A percentile compares a stretch with the other conserved stretches of the same genome.
Evolutionary conservation across 1,140 invertebrate species (phyloP).

Genomic region (Drosophila pseudoananassae): DNA sequence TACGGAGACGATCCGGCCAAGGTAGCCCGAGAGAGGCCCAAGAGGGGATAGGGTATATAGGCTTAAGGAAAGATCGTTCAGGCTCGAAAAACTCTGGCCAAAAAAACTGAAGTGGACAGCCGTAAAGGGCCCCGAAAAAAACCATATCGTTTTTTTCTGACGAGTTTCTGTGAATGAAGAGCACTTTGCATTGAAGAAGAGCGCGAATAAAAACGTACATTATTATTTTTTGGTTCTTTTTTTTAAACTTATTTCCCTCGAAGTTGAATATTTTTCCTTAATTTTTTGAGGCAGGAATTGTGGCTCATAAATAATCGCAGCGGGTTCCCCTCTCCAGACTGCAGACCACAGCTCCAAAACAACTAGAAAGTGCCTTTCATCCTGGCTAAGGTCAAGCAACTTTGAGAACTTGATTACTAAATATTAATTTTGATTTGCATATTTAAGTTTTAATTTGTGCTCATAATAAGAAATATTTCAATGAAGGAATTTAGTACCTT

Average conservation of each 20-base stretch:
- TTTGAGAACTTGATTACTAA: not conserved
- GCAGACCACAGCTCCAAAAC: not conserved
- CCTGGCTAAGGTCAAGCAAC: conserved; percentile 1
- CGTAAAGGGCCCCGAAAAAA: conserved; percentile 23
- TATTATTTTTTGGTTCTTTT: not conserved
- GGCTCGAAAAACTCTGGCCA: conserved; percentile 12
- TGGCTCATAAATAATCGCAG: conserved; percentile 48
- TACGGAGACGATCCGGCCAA: conserved; percentile 55
- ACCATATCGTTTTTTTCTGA: not conserved
- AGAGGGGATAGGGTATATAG: conserved; percentile 5
- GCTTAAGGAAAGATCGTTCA: conserved; percentile 26
- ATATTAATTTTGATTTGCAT: not conserved
- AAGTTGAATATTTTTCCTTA: conserved; percentile 12
- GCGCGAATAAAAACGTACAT: conserved; percentile 25
- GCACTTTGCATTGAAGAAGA: conserved; percentile 73
- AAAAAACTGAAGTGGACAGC: conserved; percentile 36
- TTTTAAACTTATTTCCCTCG: conserved; percentile 5
- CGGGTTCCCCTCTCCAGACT: not conserved
- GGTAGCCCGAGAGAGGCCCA: conserved; percentile 12
- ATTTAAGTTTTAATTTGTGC: not conserved
- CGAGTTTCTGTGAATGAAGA: conserved; percentile 74
- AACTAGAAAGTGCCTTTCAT: conserved; percentile 2
- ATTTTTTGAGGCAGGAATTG: conserved; percentile 28
- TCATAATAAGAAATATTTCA: not conserved
- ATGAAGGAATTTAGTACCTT: not conserved